Evolutionary conservation across 2,888 invertebrate genomes (phyloP), one percentile per base, ranked within the genome.

Genomic region (Xestobium rufovillosum): DNA sequence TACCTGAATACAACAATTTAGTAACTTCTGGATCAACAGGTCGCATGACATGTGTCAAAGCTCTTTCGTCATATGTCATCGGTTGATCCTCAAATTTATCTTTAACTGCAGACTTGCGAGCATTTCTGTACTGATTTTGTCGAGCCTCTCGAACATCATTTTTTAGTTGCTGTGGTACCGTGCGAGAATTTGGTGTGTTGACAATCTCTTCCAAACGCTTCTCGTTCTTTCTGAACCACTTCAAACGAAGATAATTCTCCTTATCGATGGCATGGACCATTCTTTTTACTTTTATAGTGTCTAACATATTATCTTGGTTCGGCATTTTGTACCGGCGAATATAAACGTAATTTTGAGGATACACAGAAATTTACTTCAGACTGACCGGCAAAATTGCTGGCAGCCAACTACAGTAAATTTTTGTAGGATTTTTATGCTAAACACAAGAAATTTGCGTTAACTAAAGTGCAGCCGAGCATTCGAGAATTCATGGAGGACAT

Each of bases 1-100:
- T 64, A 52, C 71, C 66, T 1, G 61, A 61, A 47, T 70, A 71
- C 1, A 76, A 49, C 11, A 74, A 44, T 14, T 69, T 56, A 3
- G 58, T 50, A 0, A 68, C 57, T 34, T 68, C 63, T 0, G 67
- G 66, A 43, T 72, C 71, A 6, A 76, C 63, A 1, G 73, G 72
- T 47, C 59, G 68, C 76, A 76, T 76, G 3, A 56, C 41, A 36
- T 47, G 49, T 6, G 42, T 29, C 16, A 54, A 32, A 12, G 48
- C 48, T 10, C 45, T 31, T 9, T 49, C 48, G 32, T 50, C 46
- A 32, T 53, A 27, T 3, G 41, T 19, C 2, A 47, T 43, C 8
- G 53, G 48, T 3, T 39, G 41, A 11, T 41, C 25, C 10, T 51
- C 49, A 10, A 47, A 46, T 2, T 8, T 48, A 37, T 26, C 47